Evolutionary conservation across 64 coral and sea anemone genomes (phyloP).

Genomic region (Acropora tenuis): DNA sequence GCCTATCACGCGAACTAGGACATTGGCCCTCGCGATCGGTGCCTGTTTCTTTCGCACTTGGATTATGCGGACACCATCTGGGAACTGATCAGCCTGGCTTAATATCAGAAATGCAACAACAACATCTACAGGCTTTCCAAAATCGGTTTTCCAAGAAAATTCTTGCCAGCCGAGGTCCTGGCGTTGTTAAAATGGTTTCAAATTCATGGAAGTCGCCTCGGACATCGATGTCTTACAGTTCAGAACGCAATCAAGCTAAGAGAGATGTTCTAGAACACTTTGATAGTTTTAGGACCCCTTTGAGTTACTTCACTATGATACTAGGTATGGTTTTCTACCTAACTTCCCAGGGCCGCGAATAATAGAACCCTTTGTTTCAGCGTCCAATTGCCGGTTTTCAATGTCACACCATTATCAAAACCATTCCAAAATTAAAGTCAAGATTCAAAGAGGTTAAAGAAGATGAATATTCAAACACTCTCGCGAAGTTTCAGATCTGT

Average conservation of each 20-base stretch:
- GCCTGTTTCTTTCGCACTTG: conserved; percentile 38
- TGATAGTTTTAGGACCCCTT: no score
- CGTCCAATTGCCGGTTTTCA: no score
- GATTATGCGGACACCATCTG: conserved; percentile 36
- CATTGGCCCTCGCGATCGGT: neutral
- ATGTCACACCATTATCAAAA: no score
- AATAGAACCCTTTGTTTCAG: no score
- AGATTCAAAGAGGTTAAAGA: no score
- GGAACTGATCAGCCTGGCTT: conserved; percentile 32
- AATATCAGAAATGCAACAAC: conserved; percentile 42
- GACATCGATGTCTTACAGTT: conserved; percentile 32
- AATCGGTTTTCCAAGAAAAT: neutral
- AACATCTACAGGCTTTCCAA: conserved; percentile 34
- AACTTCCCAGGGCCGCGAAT: no score
- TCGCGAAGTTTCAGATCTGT: no score
- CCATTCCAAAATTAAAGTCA: no score
- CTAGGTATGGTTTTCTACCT: no score
- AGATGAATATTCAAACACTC: no score
- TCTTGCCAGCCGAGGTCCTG: conserved; percentile 30
- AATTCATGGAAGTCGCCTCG: conserved; percentile 8
- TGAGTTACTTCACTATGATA: neutral
- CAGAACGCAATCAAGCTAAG: no score
- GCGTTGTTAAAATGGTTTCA: conserved; percentile 26
- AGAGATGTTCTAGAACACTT: no score
- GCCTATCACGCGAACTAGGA: conserved; percentile 8